Evolutionary conservation across 2,797 vertebrate genomes (phyloP), one percentile per base, ranked within the genome.

Genomic region (Erethizon dorsatum): DNA sequence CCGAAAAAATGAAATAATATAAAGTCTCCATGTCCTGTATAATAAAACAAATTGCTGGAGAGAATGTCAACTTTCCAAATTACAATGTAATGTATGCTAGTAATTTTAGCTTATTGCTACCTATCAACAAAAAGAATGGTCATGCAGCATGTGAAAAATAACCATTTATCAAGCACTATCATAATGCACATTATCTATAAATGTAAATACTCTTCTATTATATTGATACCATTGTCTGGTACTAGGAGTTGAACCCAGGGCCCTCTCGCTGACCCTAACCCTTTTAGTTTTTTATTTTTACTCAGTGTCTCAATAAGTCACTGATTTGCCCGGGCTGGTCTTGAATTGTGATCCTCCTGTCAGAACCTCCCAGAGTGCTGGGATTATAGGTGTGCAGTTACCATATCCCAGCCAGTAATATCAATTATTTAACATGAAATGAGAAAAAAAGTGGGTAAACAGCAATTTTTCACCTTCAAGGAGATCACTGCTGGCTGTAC

Each of bases 341-440:
- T 78, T 52, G 8, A 52, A 78, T 10, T 78, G 47, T 14, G 14
- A 52, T 17, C 47, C 24, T 15, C 6, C 13, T 50, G 69, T 17
- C 28, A 8, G 13, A 28, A 18, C 2, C 6, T 17, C 6, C 47
- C 75, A 33, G 3, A 52, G 7, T 18, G 15, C 47, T 50, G 50
- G 77, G 50, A 54, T 54, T 79, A 18, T 20, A 79, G 31, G 50
- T 79, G 50, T 79, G 15, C 17, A 15, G 9, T 20, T 31, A 20
- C 4, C 4, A 54, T 6, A 31, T 77, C 26, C 73, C 26, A 77
- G 73, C 6, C 26, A 50, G 8, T 50, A 47, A 77, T 15, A 50
- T 26, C 26, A 15, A 47, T 77, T 80, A 88, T 57, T 95, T 88
- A 83, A 87, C 47, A n/a, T 52, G 50, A 85, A 93, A 71, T 41